Percentiles rank a stretch among this genome's conserved stretches.
Evolutionary conservation across 2,113 vertebrate genomes (phyloP).

Genomic region (Nanger granti): DNA sequence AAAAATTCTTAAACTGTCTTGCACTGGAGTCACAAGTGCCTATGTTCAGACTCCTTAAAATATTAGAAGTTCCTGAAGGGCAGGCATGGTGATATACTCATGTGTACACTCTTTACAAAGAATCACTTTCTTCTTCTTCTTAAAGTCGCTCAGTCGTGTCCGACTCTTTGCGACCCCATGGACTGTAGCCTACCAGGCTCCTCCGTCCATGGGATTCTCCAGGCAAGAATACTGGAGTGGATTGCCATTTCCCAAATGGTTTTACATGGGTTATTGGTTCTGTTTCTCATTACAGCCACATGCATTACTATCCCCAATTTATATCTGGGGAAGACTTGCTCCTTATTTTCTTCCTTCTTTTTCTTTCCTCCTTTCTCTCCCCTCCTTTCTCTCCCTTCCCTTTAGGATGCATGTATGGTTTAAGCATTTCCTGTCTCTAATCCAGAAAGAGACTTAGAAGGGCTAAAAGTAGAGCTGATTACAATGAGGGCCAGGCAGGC

Average conservation of each 20-base stretch:
- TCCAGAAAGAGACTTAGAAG: constrained; percentile 15
- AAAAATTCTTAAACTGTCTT: neutral
- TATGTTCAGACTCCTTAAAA: neutral
- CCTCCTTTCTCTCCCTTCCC: neutral
- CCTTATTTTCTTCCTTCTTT: neutral
- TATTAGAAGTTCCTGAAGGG: neutral
- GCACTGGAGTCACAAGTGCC: neutral
- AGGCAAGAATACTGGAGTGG: too few relatives aligned
- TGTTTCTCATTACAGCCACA: neutral
- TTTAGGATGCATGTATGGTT: neutral
- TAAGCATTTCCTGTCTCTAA: neutral
- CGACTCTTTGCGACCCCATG: too few relatives aligned
- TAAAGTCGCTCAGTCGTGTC: too few relatives aligned
- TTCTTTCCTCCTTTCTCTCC: neutral
- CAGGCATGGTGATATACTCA: neutral
- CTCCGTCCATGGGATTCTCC: too few relatives aligned
- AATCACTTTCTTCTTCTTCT: neutral
- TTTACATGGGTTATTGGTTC: neutral
- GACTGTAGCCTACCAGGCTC: too few relatives aligned
- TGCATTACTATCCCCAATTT: neutral
- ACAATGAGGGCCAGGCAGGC: neutral
- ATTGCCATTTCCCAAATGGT: neutral
- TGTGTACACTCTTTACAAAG: neutral
- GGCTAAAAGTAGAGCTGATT: neutral
- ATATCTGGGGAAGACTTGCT: neutral